Evolutionary conservation across 1,140 invertebrate species (phyloP).

Genomic region (Drosophila neocordata): DNA sequence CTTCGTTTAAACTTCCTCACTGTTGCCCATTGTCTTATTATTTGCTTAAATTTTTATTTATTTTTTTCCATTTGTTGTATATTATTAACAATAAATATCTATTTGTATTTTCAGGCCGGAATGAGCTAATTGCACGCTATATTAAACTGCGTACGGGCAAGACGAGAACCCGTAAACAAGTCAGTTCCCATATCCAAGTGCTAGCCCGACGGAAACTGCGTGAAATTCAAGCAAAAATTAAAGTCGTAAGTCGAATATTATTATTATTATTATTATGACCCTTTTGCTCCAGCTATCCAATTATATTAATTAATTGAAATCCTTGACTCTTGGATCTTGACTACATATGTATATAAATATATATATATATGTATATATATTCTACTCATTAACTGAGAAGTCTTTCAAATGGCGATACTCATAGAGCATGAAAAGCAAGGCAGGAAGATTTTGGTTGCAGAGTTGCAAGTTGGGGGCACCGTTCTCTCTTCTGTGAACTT

Average conservation of each 20-base stretch:
- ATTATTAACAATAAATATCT: too few species aligned
- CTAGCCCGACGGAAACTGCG: constrained; percentile 98
- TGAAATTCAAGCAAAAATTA: constrained; percentile 98
- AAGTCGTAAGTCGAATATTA: constrained; percentile 89
- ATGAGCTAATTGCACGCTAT: constrained; percentile 99
- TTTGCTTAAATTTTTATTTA: too few species aligned
- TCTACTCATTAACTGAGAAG: neutral
- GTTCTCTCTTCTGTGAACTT: neutral
- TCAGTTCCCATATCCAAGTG: constrained; percentile 99
- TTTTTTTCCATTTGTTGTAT: too few species aligned
- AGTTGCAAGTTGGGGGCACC: neutral
- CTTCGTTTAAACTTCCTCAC: too few species aligned
- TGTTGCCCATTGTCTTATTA: too few species aligned
- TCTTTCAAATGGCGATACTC: constrained; percentile 8
- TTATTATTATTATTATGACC: neutral
- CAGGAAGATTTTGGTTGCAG: constrained; percentile 50
- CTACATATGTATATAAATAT: too few species aligned
- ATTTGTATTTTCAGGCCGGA: constrained; percentile 89
- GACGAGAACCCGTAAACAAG: constrained; percentile 99
- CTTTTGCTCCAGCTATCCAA: neutral
- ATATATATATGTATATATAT: too few species aligned
- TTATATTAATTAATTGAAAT: neutral
- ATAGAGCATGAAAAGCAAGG: constrained; percentile 65
- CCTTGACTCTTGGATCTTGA: neutral
- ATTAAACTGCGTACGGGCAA: constrained; percentile 99